A percentile compares a stretch with the other conserved stretches of the same genome.
Evolutionary conservation across 2,113 vertebrate genomes (phyloP).

Genomic region (Calidris pugnax): DNA sequence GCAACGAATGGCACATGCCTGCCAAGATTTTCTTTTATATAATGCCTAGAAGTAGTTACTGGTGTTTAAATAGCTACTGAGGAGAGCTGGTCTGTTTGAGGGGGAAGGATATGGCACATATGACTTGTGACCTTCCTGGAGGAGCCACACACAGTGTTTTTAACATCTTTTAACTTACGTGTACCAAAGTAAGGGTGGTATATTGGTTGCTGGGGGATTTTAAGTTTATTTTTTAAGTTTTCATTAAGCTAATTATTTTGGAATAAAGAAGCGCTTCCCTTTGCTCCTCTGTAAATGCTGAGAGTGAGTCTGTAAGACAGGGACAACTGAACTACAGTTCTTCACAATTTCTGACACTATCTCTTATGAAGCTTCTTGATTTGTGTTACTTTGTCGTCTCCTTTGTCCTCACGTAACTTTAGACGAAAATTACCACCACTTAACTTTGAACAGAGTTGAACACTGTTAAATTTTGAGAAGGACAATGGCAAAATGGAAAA

Average conservation of each 20-base stretch:
- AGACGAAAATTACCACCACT: background rate
- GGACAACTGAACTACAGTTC: background rate
- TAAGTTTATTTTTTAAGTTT: background rate
- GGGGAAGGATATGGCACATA: background rate
- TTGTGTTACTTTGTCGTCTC: background rate
- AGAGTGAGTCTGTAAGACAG: background rate
- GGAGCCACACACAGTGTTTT: background rate
- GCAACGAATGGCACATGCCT: background rate
- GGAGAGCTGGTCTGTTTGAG: background rate
- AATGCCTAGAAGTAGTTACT: background rate
- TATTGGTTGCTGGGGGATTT: background rate
- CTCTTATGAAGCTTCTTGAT: background rate
- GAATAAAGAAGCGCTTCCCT: background rate
- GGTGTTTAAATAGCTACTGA: background rate
- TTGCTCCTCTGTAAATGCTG: background rate
- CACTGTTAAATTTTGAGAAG: background rate
- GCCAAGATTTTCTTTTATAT: background rate
- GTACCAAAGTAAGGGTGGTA: background rate
- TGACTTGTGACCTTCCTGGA: background rate
- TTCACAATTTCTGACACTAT: background rate
- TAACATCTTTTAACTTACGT: background rate
- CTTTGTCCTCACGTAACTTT: background rate
- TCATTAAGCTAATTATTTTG: background rate
- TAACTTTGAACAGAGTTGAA: background rate
- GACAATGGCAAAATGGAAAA: background rate